Conservation (phyloP, 2,797 vertebrate genomes). For the Propithecus perrieri region DNA sequence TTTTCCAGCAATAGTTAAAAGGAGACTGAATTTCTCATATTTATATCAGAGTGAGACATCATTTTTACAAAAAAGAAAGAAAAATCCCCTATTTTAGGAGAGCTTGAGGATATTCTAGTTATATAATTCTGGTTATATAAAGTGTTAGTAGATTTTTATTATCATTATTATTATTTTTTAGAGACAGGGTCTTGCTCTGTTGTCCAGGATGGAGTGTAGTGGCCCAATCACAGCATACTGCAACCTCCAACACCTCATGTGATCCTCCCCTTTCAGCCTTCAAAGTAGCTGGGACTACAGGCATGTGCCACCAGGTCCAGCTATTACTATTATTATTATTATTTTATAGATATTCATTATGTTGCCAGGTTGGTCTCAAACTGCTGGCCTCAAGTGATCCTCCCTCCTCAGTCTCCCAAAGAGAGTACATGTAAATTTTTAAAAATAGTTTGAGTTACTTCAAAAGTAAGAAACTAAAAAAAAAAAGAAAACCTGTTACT, state of each 20-base stretch:
- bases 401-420: background rate
- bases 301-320: background rate
- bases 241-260: background rate
- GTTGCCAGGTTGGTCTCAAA: background rate
- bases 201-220: background rate
- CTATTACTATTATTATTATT: background rate
- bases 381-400: background rate
- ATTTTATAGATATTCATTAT: background rate
- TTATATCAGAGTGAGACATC: background rate
- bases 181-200: background rate
- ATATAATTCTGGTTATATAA: background rate
- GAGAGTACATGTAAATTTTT: background rate
- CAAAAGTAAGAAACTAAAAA: slow-evolving; percentile 6
- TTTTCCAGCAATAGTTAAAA: background rate
- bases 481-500: background rate
- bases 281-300: background rate
- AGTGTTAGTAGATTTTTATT: background rate
- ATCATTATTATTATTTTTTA: background rate
- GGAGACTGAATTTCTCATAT: background rate
- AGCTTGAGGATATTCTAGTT: background rate
- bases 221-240: background rate
- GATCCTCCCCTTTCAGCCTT: background rate
- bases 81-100: background rate
- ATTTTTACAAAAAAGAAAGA: background rate
- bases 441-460: background rate